phyloP scores from a whole-genome alignment of 1,140 invertebrate species.

The Tribolium madens region DNA sequence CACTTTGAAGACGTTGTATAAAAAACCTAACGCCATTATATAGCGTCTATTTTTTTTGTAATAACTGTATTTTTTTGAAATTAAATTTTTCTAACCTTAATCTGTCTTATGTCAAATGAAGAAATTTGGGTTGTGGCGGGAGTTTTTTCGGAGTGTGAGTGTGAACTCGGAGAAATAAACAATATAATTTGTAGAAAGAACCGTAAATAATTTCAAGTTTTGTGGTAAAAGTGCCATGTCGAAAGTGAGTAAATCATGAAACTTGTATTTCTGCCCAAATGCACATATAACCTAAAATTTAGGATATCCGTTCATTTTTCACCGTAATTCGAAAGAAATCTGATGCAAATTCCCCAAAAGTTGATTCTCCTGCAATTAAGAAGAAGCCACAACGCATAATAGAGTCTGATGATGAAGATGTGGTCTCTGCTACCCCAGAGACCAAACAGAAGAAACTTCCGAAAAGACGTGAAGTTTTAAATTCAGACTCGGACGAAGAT shows the following conservation, averaged over 20 bases:
- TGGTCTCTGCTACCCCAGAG: conserved; percentile 58
- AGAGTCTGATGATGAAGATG: conserved; percentile 60
- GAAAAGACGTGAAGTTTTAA: conserved; percentile 55
- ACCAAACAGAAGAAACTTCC: conserved; percentile 18
- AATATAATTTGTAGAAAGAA: no score
- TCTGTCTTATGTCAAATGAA: no score
- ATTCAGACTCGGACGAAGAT: conserved; percentile 66
- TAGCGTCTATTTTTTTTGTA: no score
- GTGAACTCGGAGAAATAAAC: no score
- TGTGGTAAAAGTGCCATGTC: not conserved
- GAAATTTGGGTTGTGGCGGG: no score
- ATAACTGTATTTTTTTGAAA: no score
- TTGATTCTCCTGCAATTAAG: not conserved
- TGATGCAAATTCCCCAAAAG: not conserved
- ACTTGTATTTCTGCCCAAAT: not conserved
- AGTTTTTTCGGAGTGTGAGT: no score
- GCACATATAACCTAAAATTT: conserved; percentile 51
- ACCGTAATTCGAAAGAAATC: conserved; percentile 56
- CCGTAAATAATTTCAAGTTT: not conserved
- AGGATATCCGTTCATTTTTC: conserved; percentile 70
- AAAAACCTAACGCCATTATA: no score
- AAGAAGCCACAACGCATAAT: conserved; percentile 46
- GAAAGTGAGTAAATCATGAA: not conserved
- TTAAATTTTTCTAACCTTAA: no score
- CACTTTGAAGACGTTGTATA: no score